A percentile compares a stretch with the other conserved stretches of the same genome.
Evolutionary conservation across 2,113 vertebrate genomes (phyloP).

Genomic region (Thamnophis sirtalis): DNA sequence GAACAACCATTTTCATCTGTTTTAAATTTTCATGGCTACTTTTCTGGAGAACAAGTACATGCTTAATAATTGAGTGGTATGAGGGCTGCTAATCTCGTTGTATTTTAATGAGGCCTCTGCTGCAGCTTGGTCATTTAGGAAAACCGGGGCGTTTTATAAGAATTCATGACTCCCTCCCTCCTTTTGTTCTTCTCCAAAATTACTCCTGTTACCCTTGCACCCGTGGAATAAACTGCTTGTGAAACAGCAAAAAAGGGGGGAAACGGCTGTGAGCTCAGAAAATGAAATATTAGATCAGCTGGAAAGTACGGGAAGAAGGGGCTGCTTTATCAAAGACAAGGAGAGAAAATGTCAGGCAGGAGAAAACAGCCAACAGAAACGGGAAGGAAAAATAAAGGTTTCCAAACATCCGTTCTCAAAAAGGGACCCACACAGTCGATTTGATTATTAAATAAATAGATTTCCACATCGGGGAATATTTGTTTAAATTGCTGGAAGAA

Average conservation of each 20-base stretch:
- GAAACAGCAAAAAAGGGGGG: neutral
- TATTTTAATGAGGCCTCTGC: conserved; percentile 65
- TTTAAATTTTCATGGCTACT: conserved; percentile 74
- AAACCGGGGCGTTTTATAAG: conserved; percentile 42
- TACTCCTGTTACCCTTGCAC: conserved; percentile 22
- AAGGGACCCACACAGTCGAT: neutral
- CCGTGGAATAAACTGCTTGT: conserved; percentile 24
- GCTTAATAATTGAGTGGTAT: conserved; percentile 70
- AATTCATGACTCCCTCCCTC: conserved; percentile 15
- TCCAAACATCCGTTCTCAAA: neutral
- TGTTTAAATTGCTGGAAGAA: neutral
- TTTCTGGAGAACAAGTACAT: conserved; percentile 71
- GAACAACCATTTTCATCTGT: conserved; percentile 68
- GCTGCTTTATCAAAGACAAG: neutral
- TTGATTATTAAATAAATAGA: neutral
- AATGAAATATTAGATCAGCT: neutral
- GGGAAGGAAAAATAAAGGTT: neutral
- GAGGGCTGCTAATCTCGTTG: conserved; percentile 63
- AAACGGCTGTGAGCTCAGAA: neutral
- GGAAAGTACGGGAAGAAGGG: neutral
- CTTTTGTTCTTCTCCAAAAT: conserved; percentile 22
- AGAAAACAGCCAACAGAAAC: neutral
- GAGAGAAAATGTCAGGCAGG: neutral
- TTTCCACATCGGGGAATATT: neutral
- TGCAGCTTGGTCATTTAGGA: conserved; percentile 46